Evolutionary conservation across 2,113 vertebrate species (phyloP).

Genomic region (Cricetomys ansorgei): DNA sequence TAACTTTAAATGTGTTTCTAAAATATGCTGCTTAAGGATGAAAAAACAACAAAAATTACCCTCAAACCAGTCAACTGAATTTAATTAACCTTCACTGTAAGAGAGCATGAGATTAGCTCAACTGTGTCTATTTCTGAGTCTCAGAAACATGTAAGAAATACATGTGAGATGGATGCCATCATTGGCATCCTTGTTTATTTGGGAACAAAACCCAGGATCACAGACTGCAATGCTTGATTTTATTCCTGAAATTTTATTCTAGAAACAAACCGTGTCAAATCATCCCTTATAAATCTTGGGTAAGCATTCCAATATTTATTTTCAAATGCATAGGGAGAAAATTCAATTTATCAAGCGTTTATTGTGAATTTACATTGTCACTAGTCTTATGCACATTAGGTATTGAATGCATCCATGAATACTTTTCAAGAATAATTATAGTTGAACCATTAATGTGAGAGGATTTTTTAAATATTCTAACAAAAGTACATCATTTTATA

Average conservation of each 20-base stretch:
- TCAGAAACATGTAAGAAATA: not conserved
- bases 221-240: not conserved
- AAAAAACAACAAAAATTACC: not conserved
- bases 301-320: constrained; percentile 42
- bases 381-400: not conserved
- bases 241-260: not conserved
- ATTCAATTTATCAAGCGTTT: not conserved
- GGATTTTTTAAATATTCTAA: not conserved
- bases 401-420: not conserved
- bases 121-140: not conserved
- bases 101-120: not conserved
- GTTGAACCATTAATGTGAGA: not conserved
- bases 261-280: constrained; percentile 12
- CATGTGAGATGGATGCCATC: not conserved
- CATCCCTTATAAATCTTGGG: not conserved
- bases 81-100: not conserved
- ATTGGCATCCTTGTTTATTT: not conserved
- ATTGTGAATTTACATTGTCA: not conserved
- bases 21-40: not conserved
- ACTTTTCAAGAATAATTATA: not conserved
- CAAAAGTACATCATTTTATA: not conserved
- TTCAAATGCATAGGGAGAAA: constrained; percentile 15
- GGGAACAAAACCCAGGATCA: not conserved
- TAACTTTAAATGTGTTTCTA: not conserved
- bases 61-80: not conserved